These are phyloP conservation scores for Heptranchias perlo DNA, from an alignment of 2,113 vertebrate species.

Conservation along the genomic window DNA sequence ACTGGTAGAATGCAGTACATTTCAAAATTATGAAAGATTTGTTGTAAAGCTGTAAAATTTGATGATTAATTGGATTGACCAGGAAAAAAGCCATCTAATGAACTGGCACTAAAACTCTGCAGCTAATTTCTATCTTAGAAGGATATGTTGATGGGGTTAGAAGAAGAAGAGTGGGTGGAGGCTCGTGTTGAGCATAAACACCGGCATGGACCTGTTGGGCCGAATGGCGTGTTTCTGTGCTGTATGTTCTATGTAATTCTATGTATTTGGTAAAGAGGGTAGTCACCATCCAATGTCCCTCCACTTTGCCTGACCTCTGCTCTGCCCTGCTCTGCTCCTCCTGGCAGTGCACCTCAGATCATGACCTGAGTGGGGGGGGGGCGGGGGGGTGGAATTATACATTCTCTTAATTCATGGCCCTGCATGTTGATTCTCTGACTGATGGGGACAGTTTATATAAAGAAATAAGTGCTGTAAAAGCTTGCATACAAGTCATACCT, in stretches of 20 bases:
- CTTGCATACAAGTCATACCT: not conserved
- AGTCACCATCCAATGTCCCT: not conserved
- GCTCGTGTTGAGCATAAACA: no score
- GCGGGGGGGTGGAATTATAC: not conserved
- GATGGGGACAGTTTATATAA: not conserved
- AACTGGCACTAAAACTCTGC: not conserved
- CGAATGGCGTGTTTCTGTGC: no score
- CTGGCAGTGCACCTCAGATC: not conserved
- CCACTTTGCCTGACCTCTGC: not conserved
- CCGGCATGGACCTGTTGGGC: no score
- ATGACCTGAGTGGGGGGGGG: not conserved
- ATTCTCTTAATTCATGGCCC: not conserved
- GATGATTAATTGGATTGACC: not conserved
- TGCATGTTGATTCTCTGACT: not conserved
- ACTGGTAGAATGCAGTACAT: not conserved
- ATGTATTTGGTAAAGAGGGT: not conserved
- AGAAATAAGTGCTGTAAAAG: not conserved
- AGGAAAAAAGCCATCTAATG: not conserved
- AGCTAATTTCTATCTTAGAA: not conserved
- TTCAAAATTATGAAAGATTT: not conserved
- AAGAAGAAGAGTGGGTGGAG: no score
- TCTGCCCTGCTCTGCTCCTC: not conserved
- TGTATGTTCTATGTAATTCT: no score
- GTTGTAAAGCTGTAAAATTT: not conserved
- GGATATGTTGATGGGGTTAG: no score